These are phyloP conservation scores for Chymomyza fuscimana DNA, from an alignment of 2,888 invertebrate species.

Conservation along the genomic window DNA sequence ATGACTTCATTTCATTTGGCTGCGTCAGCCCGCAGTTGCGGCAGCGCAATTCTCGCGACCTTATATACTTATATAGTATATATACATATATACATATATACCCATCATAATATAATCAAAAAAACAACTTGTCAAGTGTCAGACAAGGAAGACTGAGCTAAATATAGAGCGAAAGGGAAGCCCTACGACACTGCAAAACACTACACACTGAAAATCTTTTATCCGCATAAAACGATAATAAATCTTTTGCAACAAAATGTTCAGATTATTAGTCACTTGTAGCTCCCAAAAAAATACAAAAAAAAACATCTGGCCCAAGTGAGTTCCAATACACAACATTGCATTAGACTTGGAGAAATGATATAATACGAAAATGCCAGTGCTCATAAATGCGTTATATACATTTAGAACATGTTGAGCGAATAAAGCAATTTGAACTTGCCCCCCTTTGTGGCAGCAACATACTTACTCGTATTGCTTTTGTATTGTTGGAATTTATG, in stretches of 20 bases:
- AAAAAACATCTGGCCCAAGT: neutral
- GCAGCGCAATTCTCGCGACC: neutral
- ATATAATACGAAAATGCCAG: neutral
- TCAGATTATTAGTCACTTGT: constrained; percentile 66
- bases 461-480: neutral
- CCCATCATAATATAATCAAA: constrained; percentile 3
- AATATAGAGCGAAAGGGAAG: neutral
- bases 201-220: constrained; percentile 57
- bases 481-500: neutral
- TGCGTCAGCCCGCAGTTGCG: neutral
- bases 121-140: neutral
- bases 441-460: neutral
- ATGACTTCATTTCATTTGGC: constrained; percentile 59
- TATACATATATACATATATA: neutral
- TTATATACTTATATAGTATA: neutral
- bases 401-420: neutral
- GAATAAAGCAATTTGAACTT: neutral
- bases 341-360: constrained; percentile 1
- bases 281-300: neutral
- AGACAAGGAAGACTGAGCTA: neutral
- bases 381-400: neutral
- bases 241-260: constrained; percentile 69
- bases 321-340: neutral
- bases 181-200: neutral
- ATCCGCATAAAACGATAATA: constrained; percentile 73